Evolutionary conservation across 2,113 vertebrate species (phyloP).

Genomic region (Papio anubis): DNA sequence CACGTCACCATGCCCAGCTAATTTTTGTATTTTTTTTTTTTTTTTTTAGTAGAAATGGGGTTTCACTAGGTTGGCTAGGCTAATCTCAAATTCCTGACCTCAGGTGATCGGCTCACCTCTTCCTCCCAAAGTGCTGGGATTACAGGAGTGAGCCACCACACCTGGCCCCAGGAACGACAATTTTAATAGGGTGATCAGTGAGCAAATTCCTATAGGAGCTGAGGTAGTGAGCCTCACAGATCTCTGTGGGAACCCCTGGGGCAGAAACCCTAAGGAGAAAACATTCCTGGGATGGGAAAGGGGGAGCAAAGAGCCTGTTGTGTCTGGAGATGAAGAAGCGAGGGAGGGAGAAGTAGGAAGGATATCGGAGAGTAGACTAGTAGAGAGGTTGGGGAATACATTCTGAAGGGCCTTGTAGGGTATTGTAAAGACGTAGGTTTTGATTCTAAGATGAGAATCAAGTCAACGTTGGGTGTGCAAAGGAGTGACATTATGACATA

Average conservation of each 20-base stretch:
- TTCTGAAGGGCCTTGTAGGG: neutral
- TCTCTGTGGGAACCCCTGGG: rapidly evolving
- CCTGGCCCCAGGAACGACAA: neutral
- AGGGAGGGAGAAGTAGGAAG: neutral
- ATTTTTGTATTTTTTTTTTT: too few species aligned
- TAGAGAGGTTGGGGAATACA: neutral
- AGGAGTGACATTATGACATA: neutral
- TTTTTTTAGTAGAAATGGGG: too few species aligned
- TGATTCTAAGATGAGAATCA: neutral
- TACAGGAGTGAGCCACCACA: too few species aligned
- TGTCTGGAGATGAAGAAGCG: neutral
- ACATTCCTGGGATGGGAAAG: neutral
- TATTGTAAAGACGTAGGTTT: neutral
- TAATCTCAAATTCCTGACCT: too few species aligned
- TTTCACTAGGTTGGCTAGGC: too few species aligned
- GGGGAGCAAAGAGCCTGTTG: neutral
- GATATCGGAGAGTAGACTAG: neutral
- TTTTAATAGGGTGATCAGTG: neutral
- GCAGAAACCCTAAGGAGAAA: neutral
- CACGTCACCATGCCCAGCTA: too few species aligned
- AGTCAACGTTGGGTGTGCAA: neutral
- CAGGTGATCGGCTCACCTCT: too few species aligned
- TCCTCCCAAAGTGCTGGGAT: too few species aligned
- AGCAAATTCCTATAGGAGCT: neutral
- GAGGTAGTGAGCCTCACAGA: neutral